Base-by-base conservation (phyloP, 2,797 vertebrate genomes). In the Epinephelus coioides region DNA sequence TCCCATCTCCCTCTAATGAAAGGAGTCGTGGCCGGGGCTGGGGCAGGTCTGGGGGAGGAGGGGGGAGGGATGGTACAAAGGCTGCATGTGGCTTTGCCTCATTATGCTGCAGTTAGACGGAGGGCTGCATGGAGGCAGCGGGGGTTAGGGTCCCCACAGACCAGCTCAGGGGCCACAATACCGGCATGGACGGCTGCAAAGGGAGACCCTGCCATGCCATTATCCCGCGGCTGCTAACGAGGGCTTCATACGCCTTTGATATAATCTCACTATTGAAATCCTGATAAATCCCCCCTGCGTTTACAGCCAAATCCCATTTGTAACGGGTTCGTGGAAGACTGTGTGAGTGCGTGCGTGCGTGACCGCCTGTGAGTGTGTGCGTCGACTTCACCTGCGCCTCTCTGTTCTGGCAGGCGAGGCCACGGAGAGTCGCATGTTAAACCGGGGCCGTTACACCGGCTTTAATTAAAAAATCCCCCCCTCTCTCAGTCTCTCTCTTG, bases 171-270 rank as follows among this genome's bases (percentile, higher is more conserved):
- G 92, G 94, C 90, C 96, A 98, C 96, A 97, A 98, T 96, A 92
- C 95, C 95, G 95, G 94, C 94, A 87, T 95, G 91, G 95, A 95
- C 92, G 94, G 89, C 94, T 96, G 96, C 92, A 96, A 94, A 95
- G 94, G 94, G 96, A 96, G 96, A 95, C 95, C 96, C 97, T 93
- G 95, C 95, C 94, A 96, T 30, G 95, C 96, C 95, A 97, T 98
- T 98, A 96, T 98, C 94, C 95, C 91, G 84, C 91, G 82, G 87
- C 94, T 94, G 91, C 97, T 98, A 98, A 98, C 96, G 96, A 98
- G 97, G 95, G 94, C 94, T 97, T 98, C 97, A 97, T 97, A 93
- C 94, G 96, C 95, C 96, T 97, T 97, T 97, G 96, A 97, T 97
- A 97, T 96, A 95, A 97, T 96, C 96, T 97, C 95, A 95, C 96